Conservation (phyloP, 2,797 vertebrate species). For the Manis crassicaudata region DNA sequence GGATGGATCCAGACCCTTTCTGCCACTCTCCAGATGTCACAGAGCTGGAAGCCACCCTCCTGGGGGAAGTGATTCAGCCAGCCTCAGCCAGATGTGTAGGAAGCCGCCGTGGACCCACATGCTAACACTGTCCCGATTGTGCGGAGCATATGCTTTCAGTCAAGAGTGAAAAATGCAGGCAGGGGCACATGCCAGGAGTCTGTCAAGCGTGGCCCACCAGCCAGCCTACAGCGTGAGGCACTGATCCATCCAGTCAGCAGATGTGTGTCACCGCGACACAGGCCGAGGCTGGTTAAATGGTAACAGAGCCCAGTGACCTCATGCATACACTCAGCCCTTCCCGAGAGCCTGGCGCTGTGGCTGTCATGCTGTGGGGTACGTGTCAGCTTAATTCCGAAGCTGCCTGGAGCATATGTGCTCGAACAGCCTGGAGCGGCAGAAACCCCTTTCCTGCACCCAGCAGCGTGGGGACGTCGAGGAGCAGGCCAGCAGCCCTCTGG, state of each 20-base stretch:
- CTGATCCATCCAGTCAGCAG: slow-evolving; percentile 92
- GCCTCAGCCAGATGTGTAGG: slow-evolving; percentile 97
- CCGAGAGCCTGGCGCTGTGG: slow-evolving; percentile 82
- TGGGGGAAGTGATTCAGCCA: slow-evolving; percentile 95
- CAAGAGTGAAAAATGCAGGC: slow-evolving; percentile 97
- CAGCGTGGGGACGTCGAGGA: background rate
- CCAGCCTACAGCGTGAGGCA: slow-evolving; percentile 92
- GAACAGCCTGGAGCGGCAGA: slow-evolving; percentile 56
- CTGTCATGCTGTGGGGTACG: slow-evolving; percentile 82
- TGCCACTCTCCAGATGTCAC: slow-evolving; percentile 94
- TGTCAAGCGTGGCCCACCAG: slow-evolving; percentile 96
- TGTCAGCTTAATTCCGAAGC: slow-evolving; percentile 68
- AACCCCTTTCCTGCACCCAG: slow-evolving; percentile 76
- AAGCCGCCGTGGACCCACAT: slow-evolving; percentile 90
- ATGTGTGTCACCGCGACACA: slow-evolving; percentile 95
- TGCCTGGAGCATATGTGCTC: slow-evolving; percentile 29
- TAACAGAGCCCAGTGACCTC: slow-evolving; percentile 91
- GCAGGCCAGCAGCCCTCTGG: background rate
- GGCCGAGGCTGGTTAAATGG: slow-evolving; percentile 94
- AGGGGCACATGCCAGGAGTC: slow-evolving; percentile 96
- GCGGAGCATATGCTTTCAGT: slow-evolving; percentile 97
- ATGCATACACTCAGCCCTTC: slow-evolving; percentile 89
- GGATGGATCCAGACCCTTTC: slow-evolving; percentile 95
- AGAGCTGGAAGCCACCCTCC: slow-evolving; percentile 92
- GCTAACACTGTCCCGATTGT: slow-evolving; percentile 97